A percentile compares a stretch with the other conserved stretches of the same genome.
These are phyloP conservation scores for Drosophila elegans DNA, from an alignment of 1,140 invertebrate species.

Conservation along the genomic window DNA sequence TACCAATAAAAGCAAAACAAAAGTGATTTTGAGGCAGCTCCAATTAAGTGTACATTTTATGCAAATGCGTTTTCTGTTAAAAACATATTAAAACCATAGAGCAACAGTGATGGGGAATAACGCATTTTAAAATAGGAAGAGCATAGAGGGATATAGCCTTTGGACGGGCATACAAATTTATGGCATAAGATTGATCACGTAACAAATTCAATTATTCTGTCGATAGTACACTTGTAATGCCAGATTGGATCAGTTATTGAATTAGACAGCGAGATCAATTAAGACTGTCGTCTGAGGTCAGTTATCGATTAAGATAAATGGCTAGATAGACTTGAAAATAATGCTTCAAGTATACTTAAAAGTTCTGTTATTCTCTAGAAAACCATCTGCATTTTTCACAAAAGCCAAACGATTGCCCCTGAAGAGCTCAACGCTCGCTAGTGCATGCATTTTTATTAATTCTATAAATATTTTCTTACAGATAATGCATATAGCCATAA, in stretches of 20 bases:
- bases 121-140: background rate
- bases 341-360: background rate
- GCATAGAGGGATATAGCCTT: background rate
- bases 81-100: background rate
- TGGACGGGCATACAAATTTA: background rate
- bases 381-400: background rate
- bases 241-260: conserved; percentile 15
- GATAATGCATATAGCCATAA: conserved; percentile 9
- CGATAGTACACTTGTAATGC: background rate
- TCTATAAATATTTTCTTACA: conserved; percentile 3
- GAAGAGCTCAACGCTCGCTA: conserved; percentile 9
- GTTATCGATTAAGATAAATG: conserved; percentile 23
- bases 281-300: conserved; percentile 26
- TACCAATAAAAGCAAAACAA: conserved; percentile 22
- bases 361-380: background rate
- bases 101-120: background rate
- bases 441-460: conserved; percentile 4
- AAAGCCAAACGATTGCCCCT: conserved; percentile 1
- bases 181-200: conserved; percentile 8
- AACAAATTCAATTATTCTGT: background rate
- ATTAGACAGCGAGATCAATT: conserved; percentile 20
- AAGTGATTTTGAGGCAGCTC: background rate
- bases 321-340: background rate
- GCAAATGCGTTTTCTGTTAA: conserved; percentile 3
- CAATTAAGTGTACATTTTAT: conserved; percentile 6